Conservation (phyloP, 2,888 invertebrate species). For the Stegana nigrithorax region DNA sequence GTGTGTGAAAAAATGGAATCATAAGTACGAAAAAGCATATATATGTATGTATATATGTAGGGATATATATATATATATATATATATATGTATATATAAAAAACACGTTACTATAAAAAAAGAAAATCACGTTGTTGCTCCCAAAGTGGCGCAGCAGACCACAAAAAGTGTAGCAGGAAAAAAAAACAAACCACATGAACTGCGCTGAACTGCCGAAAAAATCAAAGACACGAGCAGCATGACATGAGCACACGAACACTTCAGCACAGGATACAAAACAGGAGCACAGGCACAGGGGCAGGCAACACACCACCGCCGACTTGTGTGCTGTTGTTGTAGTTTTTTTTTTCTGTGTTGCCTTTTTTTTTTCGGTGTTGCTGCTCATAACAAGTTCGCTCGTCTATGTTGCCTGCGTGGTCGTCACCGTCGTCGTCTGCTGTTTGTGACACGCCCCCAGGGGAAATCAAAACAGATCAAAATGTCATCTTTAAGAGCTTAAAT, state of each 20-base stretch:
- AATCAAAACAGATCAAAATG: slow-evolving; percentile 67
- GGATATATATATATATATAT: slow-evolving; percentile 1
- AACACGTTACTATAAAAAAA: slow-evolving; percentile 53
- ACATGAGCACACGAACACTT: slow-evolving; percentile 22
- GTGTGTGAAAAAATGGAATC: not conserved
- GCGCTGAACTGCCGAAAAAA: not conserved
- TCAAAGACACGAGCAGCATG: not conserved
- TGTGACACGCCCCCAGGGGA: slow-evolving; percentile 49
- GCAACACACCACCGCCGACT: not conserved
- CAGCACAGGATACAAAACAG: slow-evolving; percentile 13
- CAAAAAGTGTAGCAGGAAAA: slow-evolving; percentile 25
- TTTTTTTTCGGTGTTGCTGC: too few species aligned
- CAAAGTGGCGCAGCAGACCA: slow-evolving; percentile 28
- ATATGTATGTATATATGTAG: not conserved
- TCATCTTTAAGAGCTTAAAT: slow-evolving; percentile 67
- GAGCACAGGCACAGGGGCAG: not conserved
- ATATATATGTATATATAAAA: slow-evolving; percentile 30
- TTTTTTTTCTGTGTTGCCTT: too few species aligned
- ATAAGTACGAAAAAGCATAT: not conserved
- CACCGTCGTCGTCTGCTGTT: not conserved
- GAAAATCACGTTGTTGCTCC: slow-evolving; percentile 19
- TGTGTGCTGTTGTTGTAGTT: too few species aligned
- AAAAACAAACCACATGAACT: not conserved
- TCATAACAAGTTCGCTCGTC: not conserved
- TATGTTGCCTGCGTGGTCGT: not conserved